These are phyloP conservation scores for Naso thynnoides DNA, from an alignment of 2,797 vertebrate species.

Conservation along the genomic window DNA sequence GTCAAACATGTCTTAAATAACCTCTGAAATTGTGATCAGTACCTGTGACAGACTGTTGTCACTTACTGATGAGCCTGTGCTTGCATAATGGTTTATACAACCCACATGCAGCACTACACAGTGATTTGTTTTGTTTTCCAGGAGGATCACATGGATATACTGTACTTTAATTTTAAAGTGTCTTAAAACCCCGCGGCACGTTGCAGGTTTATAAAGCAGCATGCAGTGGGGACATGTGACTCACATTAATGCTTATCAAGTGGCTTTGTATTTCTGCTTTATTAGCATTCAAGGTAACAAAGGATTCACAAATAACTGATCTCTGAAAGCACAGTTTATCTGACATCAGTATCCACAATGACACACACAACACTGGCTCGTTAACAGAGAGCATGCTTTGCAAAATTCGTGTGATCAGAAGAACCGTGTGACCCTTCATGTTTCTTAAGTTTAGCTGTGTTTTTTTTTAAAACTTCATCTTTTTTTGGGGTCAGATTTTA, in stretches of 20 bases:
- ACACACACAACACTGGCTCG: not conserved
- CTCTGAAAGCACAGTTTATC: not conserved
- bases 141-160: not conserved
- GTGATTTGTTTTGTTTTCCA: not conserved
- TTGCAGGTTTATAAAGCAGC: not conserved
- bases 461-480: not conserved
- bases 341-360: not conserved
- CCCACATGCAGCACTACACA: not conserved
- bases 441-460: not conserved
- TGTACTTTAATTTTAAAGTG: not conserved
- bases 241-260: not conserved
- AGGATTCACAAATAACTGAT: slow-evolving; percentile 8
- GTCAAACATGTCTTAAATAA: not conserved
- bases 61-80: not conserved
- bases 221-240: not conserved
- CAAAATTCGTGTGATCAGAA: not conserved
- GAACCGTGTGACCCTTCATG: not conserved
- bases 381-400: not conserved
- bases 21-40: not conserved
- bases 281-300: slow-evolving; percentile 23
- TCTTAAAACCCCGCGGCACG: not conserved
- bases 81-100: not conserved
- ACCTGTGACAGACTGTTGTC: not conserved
- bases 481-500: no score
- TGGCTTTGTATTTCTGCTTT: not conserved